Evolutionary conservation across 2,888 invertebrate genomes (phyloP), one percentile per base, ranked within the genome.

Genomic region (Ophion obscuratus): DNA sequence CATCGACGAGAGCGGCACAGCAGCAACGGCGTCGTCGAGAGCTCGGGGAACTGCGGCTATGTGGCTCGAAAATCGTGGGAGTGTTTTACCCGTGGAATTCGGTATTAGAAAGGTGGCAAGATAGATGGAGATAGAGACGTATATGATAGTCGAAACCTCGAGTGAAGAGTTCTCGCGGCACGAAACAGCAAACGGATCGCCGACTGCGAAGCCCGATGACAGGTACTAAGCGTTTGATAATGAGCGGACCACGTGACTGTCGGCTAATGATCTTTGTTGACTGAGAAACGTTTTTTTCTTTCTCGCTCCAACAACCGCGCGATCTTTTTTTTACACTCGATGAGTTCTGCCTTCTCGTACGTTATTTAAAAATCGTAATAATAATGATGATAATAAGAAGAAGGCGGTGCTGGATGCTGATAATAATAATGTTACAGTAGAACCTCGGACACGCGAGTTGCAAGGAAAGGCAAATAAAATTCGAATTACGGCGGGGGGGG

Each of bases 141-240:
- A 57, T 20, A 76, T 27, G 53, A 62, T 53, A 36, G 78, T 70
- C 36, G 47, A 61, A 70, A 57, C 10, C 27, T 59, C 40, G 4
- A n/a, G 62, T 31, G n/a, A 66, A 73, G 73, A 81, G n/a, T 66
- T 59, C 66, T 66, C 57, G 64, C 53, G 73, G 27, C 57, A 44
- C 57, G 40, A 66, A 71, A 64, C 31, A 47, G 64, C 70, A 40
- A 73, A 80, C 71, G 67, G 57, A 81, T 59, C 44, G 57, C 67
- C 24, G 57, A 47, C 44, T 44, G 40, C 47, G 67, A 57, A 53
- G 53, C 57, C n/a, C 74, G 81, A 70, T 83, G 86, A 86, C 83
- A 78, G 86, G 64, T 83, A 86, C 81, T 74, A 81, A 86, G 83
- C 81, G 86, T 83, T 83, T 70, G 86, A 77, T 83, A 74, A 86